Base-by-base conservation (phyloP, 2,113 vertebrate species). In the Semicossyphus pulcher region DNA sequence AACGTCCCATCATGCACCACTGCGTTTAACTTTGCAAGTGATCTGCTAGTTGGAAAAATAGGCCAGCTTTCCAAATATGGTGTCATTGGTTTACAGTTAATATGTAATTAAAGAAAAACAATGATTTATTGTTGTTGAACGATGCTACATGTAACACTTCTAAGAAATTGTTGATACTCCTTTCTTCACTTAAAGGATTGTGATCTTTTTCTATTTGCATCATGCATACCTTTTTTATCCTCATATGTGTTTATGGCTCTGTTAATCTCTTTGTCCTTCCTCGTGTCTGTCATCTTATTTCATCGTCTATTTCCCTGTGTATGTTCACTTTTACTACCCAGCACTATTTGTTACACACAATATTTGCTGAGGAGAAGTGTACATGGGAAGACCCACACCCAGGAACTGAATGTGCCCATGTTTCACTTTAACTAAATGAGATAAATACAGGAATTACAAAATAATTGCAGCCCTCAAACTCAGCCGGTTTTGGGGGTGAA, bases 91-190 rank as follows among this genome's bases (percentile, higher is more conserved):
- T 72, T 26, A 39, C 2, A 5, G 9, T 45, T 21, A 57, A 45
- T 39, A 26, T 7, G 11, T 2, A 9, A 53, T 72, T 28, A 51
- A 42, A 15, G 2, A n/a, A 25, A 44, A 11, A 53, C 2, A 49
- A 14, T 39, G 7, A 53, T 48, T 12, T 15, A 21, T 36, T 39
- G 15, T 44, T 57, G 11, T 65, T 32, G 6, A 77, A 44, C 48
- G 65, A 76, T 61, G 47, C 65, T 78, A 52, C 69, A 72, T 83
- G 65, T 63, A 71, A 41, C 76, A 44, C 64, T 48, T 44, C 10
- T 53, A 48, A 64, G 7, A 41, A 25, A 45, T 14, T 53, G 29
- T 54, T 37, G 26, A 66, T n/a, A 18, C 15, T 36, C 4, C 8
- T 53, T 48, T 52, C 10, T 41, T 16, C 15, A 32, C 41, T n/a